A percentile compares a stretch with the other conserved stretches of the same genome.
Conservation (phyloP, 2,797 vertebrate species). For the Scarus forsteni region DNA sequence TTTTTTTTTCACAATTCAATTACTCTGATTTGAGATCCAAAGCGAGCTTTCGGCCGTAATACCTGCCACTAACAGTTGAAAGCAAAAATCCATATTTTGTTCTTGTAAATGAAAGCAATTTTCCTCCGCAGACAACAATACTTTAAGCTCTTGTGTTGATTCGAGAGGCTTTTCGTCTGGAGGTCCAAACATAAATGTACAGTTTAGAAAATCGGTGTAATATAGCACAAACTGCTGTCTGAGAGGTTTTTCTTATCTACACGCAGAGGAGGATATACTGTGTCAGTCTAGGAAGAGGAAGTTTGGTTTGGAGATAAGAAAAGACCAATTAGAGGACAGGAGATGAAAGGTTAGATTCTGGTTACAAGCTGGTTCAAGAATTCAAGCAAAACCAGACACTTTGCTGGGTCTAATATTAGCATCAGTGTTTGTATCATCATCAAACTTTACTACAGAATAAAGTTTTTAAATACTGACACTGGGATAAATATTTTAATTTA, state of each 20-base stretch:
- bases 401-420: slow-evolving; percentile 50
- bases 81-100: slow-evolving; percentile 75
- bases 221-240: slow-evolving; percentile 71
- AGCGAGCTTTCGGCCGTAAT: slow-evolving; percentile 56
- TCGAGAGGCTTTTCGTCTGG: slow-evolving; percentile 73
- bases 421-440: slow-evolving; percentile 8
- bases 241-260: slow-evolving; percentile 63
- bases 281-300: slow-evolving; percentile 48
- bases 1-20: slow-evolving; percentile 57
- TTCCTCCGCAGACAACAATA: slow-evolving; percentile 61
- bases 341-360: slow-evolving; percentile 57
- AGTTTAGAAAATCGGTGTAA: slow-evolving; percentile 71
- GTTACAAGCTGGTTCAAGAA: slow-evolving; percentile 32
- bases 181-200: slow-evolving; percentile 71
- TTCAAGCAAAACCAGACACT: slow-evolving; percentile 34
- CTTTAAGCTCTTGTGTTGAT: slow-evolving; percentile 76
- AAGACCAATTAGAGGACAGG: slow-evolving; percentile 52
- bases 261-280: slow-evolving; percentile 54
- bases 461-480: too few relatives aligned
- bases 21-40: slow-evolving; percentile 67
- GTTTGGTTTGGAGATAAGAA: slow-evolving; percentile 56
- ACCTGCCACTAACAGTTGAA: slow-evolving; percentile 56
- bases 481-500: too few relatives aligned
- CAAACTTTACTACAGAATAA: too few relatives aligned
- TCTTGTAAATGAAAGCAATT: slow-evolving; percentile 80